Evolutionary conservation across 2,113 vertebrate species (phyloP), one percentile per base, ranked within the genome.

Genomic region (Dendropsophus ebraccatus): DNA sequence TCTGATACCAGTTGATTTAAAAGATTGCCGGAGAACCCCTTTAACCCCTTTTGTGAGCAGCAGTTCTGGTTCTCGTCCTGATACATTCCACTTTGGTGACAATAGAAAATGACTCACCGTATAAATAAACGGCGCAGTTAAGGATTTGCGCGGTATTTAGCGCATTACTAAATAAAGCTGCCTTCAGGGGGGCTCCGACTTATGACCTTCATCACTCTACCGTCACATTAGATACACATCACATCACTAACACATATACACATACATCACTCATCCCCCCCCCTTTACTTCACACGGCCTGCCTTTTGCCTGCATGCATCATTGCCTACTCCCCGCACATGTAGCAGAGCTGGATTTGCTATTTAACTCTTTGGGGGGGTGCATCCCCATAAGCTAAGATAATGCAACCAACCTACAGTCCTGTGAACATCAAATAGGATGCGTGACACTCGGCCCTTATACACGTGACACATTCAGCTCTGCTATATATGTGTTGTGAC

Each of bases 41-140:
- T 32, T 69, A 69, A 69, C 65, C 30, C 65, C 21, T 35, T 19
- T 0, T 17, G 28, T 65, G 21, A 56, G 8, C 12, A 28, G 9
- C 87, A 30, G 17, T 23, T 50, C 65, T 58, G 50, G 25, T 79
- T 79, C 37, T 2, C 3, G 67, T 70, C 16, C 16, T 65, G 4
- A 45, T 70, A 47, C 41, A 49, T 73, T 41, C 69, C 21, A 37
- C 32, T 74, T 5, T 21, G 5, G 10, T 74, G 41, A 74, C 35
- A 74, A 74, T 74, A 50, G 41, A 75, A 75, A 50, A 50, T 75
- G 14, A 75, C 73, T 70, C 67, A 70, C 23, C 19, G 19, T 10
- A 70, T 70, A 75, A 75, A 49, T 75, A 49, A 74, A 74, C 8
- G 41, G 23, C 9, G 41, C 37, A 6, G 72, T 47, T 5, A 23